These are phyloP conservation scores for Allolobophora icterica DNA, from an alignment of 2,888 invertebrate genomes.

Conservation along the genomic window DNA sequence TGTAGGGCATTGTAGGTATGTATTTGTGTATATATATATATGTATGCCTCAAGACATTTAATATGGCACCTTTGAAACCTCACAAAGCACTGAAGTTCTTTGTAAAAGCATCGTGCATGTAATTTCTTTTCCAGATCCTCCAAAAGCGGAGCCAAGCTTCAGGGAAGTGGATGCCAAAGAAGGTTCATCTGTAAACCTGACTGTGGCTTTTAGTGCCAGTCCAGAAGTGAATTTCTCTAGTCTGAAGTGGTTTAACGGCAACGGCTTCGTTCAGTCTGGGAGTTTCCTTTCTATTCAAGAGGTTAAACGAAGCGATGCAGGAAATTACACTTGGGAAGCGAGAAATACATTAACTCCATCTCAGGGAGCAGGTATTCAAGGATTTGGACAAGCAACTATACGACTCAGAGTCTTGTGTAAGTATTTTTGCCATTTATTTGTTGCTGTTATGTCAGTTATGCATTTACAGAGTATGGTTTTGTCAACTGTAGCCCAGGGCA, in stretches of 20 bases:
- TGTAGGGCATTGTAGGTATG: not conserved
- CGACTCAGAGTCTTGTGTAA: conserved; percentile 23
- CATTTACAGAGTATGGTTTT: not conserved
- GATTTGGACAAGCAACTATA: not conserved
- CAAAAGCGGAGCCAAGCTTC: not conserved
- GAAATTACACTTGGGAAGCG: conserved; percentile 4
- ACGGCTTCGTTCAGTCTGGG: not conserved
- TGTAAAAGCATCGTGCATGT: no score
- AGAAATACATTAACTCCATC: not conserved
- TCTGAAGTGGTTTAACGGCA: conserved; percentile 18
- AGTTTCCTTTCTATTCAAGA: not conserved
- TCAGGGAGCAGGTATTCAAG: not conserved
- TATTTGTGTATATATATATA: no score
- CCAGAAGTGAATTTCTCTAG: not conserved
- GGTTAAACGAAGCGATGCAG: not conserved
- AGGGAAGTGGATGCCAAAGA: not conserved
- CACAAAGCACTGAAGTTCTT: no score
- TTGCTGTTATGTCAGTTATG: not conserved
- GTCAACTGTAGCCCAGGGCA: not conserved
- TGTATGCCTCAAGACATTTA: no score
- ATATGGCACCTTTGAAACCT: no score
- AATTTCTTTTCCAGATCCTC: conserved; percentile 12
- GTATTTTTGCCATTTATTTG: not conserved
- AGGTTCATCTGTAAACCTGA: conserved; percentile 1
- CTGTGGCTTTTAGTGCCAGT: not conserved